phyloP scores from a whole-genome alignment of 2,113 vertebrate genomes.

The Hyaena hyaena region DNA sequence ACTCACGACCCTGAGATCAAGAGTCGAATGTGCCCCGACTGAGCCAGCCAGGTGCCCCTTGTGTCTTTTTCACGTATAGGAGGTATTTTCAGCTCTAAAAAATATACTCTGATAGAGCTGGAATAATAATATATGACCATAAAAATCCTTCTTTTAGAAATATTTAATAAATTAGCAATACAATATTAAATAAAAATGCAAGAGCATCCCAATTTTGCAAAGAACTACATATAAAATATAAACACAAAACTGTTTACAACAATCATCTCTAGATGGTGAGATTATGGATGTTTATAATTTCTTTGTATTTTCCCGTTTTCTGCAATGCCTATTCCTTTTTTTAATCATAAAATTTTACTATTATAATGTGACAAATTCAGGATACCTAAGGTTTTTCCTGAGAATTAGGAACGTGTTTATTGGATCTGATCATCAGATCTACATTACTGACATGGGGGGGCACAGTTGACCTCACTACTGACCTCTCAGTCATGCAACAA shows the following conservation, averaged over 20 bases:
- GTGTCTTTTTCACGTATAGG: background rate
- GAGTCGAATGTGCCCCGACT: too few relatives aligned
- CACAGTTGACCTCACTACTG: too few relatives aligned
- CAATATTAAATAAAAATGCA: background rate
- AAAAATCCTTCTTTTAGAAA: background rate
- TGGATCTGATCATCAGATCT: background rate
- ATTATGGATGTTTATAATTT: background rate
- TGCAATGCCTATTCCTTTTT: background rate
- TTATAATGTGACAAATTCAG: background rate
- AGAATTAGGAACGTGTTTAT: background rate
- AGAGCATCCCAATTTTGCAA: background rate
- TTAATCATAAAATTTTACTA: background rate
- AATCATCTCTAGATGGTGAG: background rate
- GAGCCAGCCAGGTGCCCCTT: too few relatives aligned
- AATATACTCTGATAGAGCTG: background rate
- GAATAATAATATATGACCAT: background rate
- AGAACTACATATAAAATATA: background rate
- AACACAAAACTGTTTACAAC: background rate
- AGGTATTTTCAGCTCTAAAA: background rate
- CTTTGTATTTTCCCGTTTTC: background rate
- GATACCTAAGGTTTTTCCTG: background rate
- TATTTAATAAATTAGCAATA: background rate
- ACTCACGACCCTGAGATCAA: too few relatives aligned
- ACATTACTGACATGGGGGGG: background rate
- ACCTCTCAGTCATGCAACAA: background rate